These are phyloP conservation scores for Oxygymnocypris stewartii DNA, from an alignment of 2,113 vertebrate genomes.

Conservation along the genomic window DNA sequence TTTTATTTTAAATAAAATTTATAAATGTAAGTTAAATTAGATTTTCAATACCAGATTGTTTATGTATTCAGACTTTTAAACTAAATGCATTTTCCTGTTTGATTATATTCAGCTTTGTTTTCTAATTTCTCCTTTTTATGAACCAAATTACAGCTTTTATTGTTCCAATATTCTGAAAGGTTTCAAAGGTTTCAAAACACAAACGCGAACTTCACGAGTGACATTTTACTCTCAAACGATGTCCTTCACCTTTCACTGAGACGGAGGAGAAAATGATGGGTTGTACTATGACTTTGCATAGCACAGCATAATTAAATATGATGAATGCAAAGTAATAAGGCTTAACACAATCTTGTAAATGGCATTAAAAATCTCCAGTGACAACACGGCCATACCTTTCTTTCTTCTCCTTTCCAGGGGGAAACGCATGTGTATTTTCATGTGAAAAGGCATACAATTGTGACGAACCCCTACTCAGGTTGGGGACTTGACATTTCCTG, in stretches of 20 bases:
- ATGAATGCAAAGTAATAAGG: constrained; percentile 33
- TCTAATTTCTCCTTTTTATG: not conserved
- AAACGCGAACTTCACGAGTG: constrained; percentile 1
- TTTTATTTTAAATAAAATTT: too few species aligned
- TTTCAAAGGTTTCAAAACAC: constrained; percentile 51
- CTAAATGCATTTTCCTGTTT: not conserved
- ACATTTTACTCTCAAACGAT: constrained; percentile 60
- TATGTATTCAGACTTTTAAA: too few species aligned
- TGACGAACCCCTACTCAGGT: constrained; percentile 63
- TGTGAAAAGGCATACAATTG: constrained; percentile 70
- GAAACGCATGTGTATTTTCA: constrained; percentile 65
- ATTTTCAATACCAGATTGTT: not conserved
- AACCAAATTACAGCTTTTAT: constrained; percentile 24
- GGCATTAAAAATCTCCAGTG: constrained; percentile 54
- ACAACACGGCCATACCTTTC: constrained; percentile 55
- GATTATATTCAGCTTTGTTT: not conserved
- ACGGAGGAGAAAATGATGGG: constrained; percentile 63
- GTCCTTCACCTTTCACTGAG: constrained; percentile 69
- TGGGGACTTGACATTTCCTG: constrained; percentile 75
- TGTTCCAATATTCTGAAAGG: constrained; percentile 52
- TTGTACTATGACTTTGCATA: constrained; percentile 56
- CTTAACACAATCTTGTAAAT: constrained; percentile 64
- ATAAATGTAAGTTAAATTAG: not conserved
- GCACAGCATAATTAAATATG: constrained; percentile 62
- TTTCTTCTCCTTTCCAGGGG: constrained; percentile 19